Evolutionary conservation across 1,140 invertebrate species (phyloP).

Genomic region (Drosophila lacteicornis): DNA sequence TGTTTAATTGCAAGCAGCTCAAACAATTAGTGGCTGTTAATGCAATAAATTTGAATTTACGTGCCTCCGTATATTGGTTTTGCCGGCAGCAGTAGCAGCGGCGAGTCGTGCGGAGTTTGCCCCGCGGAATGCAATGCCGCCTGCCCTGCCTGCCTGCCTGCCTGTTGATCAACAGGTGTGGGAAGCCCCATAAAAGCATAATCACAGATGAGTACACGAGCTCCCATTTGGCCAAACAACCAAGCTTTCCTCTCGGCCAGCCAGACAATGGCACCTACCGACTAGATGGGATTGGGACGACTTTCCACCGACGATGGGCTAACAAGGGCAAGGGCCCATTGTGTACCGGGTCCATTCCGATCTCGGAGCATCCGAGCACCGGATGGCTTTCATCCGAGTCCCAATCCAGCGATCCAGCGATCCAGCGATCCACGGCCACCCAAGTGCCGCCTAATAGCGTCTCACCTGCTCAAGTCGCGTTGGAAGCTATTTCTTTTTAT

Average conservation of each 20-base stretch:
- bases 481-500: constrained; percentile 66
- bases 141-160: constrained; percentile 4
- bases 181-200: constrained; percentile 55
- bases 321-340: constrained; percentile 60
- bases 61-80: constrained; percentile 44
- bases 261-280: constrained; percentile 43
- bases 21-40: constrained; percentile 59
- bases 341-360: constrained; percentile 34
- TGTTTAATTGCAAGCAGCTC: constrained; percentile 48
- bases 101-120: constrained; percentile 38
- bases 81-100: not conserved
- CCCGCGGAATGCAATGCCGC: constrained; percentile 35
- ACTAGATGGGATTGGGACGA: constrained; percentile 26
- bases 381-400: constrained; percentile 31
- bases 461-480: constrained; percentile 39
- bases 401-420: constrained; percentile 20
- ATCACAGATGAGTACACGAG: constrained; percentile 47
- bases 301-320: constrained; percentile 54
- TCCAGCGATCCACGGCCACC: constrained; percentile 38
- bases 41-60: constrained; percentile 60
- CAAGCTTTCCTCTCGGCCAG: constrained; percentile 35
- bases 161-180: constrained; percentile 50
- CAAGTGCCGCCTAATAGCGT: constrained; percentile 54
- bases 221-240: constrained; percentile 51
- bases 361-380: constrained; percentile 17